Percentiles rank a stretch among this genome's conserved stretches.
Evolutionary conservation across 1,140 invertebrate genomes (phyloP).

Genomic region (Drosophila pseudoobscura): DNA sequence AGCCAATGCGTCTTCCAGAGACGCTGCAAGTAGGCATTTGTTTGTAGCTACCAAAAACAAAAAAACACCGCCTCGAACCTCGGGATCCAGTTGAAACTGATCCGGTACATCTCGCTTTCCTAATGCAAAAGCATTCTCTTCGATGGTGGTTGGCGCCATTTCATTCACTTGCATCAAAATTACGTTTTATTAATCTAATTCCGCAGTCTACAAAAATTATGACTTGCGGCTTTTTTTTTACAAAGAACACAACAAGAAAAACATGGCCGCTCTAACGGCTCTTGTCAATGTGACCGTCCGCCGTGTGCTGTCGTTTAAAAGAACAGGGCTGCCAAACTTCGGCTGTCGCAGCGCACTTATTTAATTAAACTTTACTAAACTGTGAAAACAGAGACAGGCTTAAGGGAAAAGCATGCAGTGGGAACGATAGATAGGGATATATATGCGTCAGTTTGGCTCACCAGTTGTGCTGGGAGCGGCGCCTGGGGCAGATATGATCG

Average conservation of each 20-base stretch:
- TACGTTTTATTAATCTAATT: background rate
- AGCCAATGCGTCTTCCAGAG: constrained; percentile 46
- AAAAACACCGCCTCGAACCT: constrained; percentile 27
- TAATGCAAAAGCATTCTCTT: constrained; percentile 33
- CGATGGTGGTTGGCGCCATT: constrained; percentile 31
- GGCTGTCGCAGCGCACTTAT: no score
- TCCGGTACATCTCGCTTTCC: constrained; percentile 11
- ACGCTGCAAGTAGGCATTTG: constrained; percentile 22
- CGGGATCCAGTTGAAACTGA: constrained; percentile 5
- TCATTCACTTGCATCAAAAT: background rate
- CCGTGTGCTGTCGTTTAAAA: background rate
- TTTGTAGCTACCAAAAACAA: background rate
- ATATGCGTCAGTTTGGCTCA: no score
- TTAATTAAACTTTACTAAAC: no score
- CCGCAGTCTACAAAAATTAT: no score
- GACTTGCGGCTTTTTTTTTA: background rate
- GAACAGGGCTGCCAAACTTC: constrained; percentile 2
- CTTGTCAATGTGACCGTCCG: constrained; percentile 1
- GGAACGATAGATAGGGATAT: no score
- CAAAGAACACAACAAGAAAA: constrained; percentile 24
- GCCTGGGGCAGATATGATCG: no score
- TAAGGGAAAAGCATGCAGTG: no score
- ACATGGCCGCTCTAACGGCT: constrained; percentile 27
- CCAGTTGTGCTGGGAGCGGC: no score
- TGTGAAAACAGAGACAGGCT: no score